Conservation (phyloP, 2,888 invertebrate genomes). For the Temnothorax unifasciatus region DNA sequence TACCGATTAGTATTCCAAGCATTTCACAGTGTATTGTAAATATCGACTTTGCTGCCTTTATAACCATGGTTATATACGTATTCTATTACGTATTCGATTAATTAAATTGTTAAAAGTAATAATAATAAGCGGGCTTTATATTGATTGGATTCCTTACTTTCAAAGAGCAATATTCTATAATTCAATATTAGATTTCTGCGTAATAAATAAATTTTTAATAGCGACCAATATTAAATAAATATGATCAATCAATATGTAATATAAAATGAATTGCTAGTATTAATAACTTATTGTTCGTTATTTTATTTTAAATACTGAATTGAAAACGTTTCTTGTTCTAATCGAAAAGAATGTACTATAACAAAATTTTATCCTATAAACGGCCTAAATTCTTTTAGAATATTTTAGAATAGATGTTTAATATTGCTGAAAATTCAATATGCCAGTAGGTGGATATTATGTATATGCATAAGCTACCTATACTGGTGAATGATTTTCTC, state of each 20-base stretch:
- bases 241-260: not conserved
- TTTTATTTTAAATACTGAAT: not conserved
- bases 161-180: not conserved
- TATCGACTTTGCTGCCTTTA: not conserved
- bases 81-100: not conserved
- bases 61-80: not conserved
- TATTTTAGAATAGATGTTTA: not conserved
- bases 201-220: not conserved
- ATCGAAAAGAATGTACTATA: not conserved
- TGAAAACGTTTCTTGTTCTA: not conserved
- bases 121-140: not conserved
- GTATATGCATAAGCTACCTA: constrained; percentile 43
- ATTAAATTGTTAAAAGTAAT: not conserved
- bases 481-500: not conserved
- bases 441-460: not conserved
- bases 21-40: not conserved
- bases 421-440: constrained; percentile 43
- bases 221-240: constrained; percentile 3
- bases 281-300: not conserved
- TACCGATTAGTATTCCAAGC: not conserved
- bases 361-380: constrained; percentile 12
- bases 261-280: constrained; percentile 2
- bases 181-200: not conserved
- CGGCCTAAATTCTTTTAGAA: constrained; percentile 19
- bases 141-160: not conserved